Conservation (phyloP, 1,140 invertebrate species). For the Xylocopa sonorina region DNA sequence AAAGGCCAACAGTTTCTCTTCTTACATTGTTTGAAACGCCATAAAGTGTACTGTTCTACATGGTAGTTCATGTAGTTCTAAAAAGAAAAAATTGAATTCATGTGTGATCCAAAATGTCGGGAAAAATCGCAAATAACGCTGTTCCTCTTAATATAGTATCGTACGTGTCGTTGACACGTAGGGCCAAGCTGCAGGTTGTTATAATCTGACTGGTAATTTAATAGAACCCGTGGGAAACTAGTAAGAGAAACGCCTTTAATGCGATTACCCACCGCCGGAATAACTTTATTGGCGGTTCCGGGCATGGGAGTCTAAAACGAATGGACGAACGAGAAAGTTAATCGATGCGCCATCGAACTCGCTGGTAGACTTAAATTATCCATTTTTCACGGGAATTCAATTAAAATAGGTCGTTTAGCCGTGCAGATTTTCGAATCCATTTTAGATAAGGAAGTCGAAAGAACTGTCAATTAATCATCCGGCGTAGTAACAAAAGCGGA, state of each 20-base stretch:
- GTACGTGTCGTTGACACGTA: too few relatives aligned
- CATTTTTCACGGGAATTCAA: slow-evolving; percentile 71
- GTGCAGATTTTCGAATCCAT: slow-evolving; percentile 54
- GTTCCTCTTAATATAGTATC: too few relatives aligned
- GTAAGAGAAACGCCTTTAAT: slow-evolving; percentile 47
- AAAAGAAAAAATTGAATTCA: too few relatives aligned
- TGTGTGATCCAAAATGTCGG: too few relatives aligned
- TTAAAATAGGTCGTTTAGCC: slow-evolving; percentile 70
- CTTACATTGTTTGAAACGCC: too few relatives aligned
- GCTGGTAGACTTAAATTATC: slow-evolving; percentile 58
- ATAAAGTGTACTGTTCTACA: too few relatives aligned
- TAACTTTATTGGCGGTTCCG: slow-evolving; percentile 64
- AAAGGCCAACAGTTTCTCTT: too few relatives aligned
- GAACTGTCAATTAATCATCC: not conserved
- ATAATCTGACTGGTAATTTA: too few relatives aligned
- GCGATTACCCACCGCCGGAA: slow-evolving; percentile 59
- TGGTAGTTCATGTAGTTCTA: too few relatives aligned
- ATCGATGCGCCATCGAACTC: slow-evolving; percentile 43
- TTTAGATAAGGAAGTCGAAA: slow-evolving; percentile 9
- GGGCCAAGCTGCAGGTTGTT: too few relatives aligned
- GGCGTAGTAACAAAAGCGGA: not conserved
- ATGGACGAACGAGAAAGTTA: slow-evolving; percentile 47
- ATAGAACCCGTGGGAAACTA: slow-evolving; percentile 31
- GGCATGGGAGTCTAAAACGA: slow-evolving; percentile 59
- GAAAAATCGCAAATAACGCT: too few relatives aligned